phyloP scores from a whole-genome alignment of 2,888 invertebrate genomes.

The Caenorhabditis virilis region DNA sequence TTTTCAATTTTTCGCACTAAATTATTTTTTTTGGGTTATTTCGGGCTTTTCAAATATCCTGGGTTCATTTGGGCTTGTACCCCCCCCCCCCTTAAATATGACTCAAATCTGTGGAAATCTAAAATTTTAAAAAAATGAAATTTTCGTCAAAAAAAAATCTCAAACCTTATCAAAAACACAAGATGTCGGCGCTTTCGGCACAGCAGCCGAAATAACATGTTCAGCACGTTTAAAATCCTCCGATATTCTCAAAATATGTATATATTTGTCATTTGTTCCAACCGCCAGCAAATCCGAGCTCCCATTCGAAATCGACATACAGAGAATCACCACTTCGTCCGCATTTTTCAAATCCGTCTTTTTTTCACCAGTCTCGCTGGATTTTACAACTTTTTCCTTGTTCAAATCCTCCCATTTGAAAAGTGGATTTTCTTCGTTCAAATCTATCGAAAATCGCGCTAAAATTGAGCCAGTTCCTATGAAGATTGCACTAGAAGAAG shows the following conservation, averaged over 20 bases:
- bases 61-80: no score
- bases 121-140: no score
- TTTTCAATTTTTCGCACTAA: no score
- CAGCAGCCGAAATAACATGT: constrained; percentile 13
- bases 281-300: constrained; percentile 20
- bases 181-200: constrained; percentile 50
- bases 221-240: background rate
- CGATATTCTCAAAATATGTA: constrained; percentile 28
- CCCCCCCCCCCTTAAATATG: no score
- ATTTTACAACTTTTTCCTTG: background rate
- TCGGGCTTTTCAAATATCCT: no score
- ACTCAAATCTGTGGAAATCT: no score
- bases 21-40: no score
- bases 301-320: constrained; percentile 22
- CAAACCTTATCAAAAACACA: constrained; percentile 39
- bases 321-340: constrained; percentile 16
- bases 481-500: background rate
- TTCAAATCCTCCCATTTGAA: constrained; percentile 1
- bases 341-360: background rate
- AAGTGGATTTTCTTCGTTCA: constrained; percentile 2
- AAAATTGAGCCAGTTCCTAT: constrained; percentile 11
- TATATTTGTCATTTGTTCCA: constrained; percentile 43
- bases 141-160: no score
- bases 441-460: constrained; percentile 2
- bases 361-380: background rate